These are phyloP conservation scores for Harpalus rufipes DNA, from an alignment of 2,888 invertebrate species.

Conservation along the genomic window DNA sequence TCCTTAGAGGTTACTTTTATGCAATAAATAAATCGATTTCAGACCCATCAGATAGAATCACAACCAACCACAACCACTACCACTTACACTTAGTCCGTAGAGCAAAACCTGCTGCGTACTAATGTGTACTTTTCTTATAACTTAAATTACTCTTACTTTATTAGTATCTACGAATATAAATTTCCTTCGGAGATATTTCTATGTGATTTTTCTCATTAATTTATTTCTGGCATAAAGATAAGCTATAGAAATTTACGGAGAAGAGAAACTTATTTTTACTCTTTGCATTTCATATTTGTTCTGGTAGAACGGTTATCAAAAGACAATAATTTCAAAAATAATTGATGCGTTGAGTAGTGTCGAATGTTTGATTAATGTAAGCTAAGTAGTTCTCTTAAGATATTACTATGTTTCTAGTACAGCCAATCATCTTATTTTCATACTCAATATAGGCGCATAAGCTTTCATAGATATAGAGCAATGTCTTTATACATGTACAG, in stretches of 20 bases:
- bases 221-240: conserved; percentile 37
- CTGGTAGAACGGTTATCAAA: conserved; percentile 56
- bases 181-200: conserved; percentile 23
- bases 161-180: conserved; percentile 1
- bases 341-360: conserved; percentile 38
- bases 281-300: conserved; percentile 43
- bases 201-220: conserved; percentile 40
- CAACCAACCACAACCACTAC: too few species aligned
- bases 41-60: too few species aligned
- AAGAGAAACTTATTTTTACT: conserved; percentile 49
- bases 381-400: conserved; percentile 29
- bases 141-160: neutral
- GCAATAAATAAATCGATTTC: too few species aligned
- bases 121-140: neutral
- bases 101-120: neutral
- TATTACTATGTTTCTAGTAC: conserved; percentile 45
- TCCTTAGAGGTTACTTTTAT: too few species aligned
- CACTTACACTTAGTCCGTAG: too few species aligned
- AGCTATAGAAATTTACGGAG: conserved; percentile 31
- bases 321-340: conserved; percentile 60
- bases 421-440: conserved; percentile 19
- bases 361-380: conserved; percentile 55
- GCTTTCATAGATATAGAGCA: conserved; percentile 20
- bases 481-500: conserved; percentile 27
- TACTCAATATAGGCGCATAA: conserved; percentile 13